phyloP scores from a whole-genome alignment of 2,113 vertebrate genomes.

The Piprites chloris region DNA sequence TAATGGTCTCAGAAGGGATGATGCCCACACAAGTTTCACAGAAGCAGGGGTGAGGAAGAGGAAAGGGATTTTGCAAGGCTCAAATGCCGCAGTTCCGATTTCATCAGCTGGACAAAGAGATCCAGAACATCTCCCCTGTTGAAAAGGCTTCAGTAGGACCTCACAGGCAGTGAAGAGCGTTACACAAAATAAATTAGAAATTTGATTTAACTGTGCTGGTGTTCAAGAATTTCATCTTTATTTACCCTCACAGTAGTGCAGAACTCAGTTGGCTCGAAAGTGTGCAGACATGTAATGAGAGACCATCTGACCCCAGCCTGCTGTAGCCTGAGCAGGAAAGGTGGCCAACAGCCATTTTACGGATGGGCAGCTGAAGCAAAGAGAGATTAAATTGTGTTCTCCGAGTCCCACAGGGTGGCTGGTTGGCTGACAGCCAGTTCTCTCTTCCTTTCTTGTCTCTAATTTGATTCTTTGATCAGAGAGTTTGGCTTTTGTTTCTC shows the following conservation, averaged over 20 bases:
- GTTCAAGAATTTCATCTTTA: neutral
- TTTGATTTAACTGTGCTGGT: neutral
- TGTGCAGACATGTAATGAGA: neutral
- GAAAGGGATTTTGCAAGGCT: neutral
- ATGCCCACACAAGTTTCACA: neutral
- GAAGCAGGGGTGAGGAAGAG: neutral
- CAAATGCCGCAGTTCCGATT: neutral
- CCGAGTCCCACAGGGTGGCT: neutral
- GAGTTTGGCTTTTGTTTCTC: constrained; percentile 38
- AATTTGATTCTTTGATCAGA: constrained; percentile 39
- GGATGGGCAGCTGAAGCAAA: neutral
- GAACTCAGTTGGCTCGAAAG: neutral
- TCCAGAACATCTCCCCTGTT: neutral
- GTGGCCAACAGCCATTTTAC: neutral
- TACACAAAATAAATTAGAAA: neutral
- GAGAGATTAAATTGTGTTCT: neutral
- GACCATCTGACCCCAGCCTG: neutral
- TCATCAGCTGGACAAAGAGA: neutral
- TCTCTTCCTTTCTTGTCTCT: constrained; percentile 33
- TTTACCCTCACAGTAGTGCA: neutral
- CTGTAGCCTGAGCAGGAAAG: rapidly evolving
- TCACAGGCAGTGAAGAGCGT: neutral
- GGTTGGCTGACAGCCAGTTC: constrained; percentile 17
- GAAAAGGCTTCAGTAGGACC: neutral
- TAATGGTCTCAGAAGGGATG: neutral